A percentile compares a stretch with the other conserved stretches of the same genome.
Conservation (phyloP, 2,888 invertebrate species). For the Colletes collaris region DNA sequence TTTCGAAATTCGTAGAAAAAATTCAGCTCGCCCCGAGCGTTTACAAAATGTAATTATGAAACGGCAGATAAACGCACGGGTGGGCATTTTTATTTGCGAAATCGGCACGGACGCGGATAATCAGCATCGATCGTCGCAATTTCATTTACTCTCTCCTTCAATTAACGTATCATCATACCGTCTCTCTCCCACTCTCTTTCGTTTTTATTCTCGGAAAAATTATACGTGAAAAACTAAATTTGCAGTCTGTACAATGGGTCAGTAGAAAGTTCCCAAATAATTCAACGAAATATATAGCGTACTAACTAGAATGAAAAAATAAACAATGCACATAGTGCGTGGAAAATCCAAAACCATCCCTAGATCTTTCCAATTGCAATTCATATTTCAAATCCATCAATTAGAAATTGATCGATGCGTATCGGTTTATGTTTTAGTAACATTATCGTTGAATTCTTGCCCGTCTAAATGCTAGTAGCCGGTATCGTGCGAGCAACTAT, state of each 20-base stretch:
- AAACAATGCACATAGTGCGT: no score
- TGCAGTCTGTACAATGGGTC: no score
- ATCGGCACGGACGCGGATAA: slow-evolving; percentile 12
- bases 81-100: slow-evolving; percentile 36
- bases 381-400: no score
- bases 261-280: no score
- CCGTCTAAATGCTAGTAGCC: slow-evolving; percentile 9
- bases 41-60: slow-evolving; percentile 30
- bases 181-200: not conserved
- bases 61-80: slow-evolving; percentile 14
- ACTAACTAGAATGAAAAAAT: no score
- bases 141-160: not conserved
- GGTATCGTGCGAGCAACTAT: not conserved
- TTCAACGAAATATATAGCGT: no score
- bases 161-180: slow-evolving; percentile 9
- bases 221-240: no score
- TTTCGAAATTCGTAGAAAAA: slow-evolving; percentile 32
- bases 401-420: no score
- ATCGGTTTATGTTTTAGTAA: no score
- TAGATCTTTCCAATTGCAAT: no score
- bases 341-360: no score
- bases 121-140: slow-evolving; percentile 9
- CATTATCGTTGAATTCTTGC: not conserved
- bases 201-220: no score
- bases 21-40: not conserved